A percentile compares a stretch with the other conserved stretches of the same genome.
Conservation (phyloP, 2,888 invertebrate genomes). For the Latrodectus hesperus region DNA sequence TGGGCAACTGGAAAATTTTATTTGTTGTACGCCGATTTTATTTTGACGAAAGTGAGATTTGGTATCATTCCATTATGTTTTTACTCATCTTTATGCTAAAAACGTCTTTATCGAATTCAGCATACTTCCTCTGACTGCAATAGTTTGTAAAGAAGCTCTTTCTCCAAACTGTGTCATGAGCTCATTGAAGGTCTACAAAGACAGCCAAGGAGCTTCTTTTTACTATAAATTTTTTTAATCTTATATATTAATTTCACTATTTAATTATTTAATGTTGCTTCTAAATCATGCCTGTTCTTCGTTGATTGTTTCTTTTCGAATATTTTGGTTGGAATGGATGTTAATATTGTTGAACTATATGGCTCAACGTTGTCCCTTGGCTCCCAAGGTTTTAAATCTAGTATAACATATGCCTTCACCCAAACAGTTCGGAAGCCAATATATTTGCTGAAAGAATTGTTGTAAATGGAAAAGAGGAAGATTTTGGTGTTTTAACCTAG, state of each 20-base stretch:
- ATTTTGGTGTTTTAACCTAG: neutral
- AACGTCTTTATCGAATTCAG: no score
- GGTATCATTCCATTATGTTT: neutral
- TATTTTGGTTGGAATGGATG: constrained; percentile 8
- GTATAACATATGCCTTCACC: neutral
- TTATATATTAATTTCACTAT: neutral
- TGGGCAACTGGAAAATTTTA: neutral
- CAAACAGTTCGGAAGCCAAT: neutral
- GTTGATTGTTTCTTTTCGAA: neutral
- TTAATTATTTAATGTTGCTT: neutral
- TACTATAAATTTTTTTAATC: neutral
- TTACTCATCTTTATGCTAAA: neutral
- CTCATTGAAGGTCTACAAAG: no score
- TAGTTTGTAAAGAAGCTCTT: no score
- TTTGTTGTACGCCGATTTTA: neutral
- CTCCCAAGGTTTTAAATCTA: neutral
- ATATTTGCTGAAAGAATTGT: neutral
- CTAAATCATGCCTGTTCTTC: neutral
- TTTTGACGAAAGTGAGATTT: neutral
- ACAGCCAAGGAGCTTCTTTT: neutral
- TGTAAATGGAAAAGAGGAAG: neutral
- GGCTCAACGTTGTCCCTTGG: neutral
- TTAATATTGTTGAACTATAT: neutral
- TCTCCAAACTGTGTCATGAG: no score
- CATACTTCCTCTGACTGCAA: no score